These are phyloP conservation scores for Antechinus stuartii DNA, from an alignment of 2,113 vertebrate genomes.

Conservation along the genomic window DNA sequence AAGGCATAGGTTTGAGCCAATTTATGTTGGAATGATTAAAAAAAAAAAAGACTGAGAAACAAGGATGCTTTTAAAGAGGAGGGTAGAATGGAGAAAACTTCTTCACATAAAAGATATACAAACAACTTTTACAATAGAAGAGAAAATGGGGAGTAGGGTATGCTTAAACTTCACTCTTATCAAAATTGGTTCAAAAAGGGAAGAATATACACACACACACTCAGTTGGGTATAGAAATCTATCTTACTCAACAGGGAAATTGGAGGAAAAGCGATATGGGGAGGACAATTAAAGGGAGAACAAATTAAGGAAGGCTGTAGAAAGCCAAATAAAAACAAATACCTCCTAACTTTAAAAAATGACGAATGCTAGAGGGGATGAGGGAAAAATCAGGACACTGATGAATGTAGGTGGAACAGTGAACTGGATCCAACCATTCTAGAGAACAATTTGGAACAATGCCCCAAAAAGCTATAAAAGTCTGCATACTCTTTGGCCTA, in stretches of 20 bases:
- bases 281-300: background rate
- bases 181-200: background rate
- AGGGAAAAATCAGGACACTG: background rate
- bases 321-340: background rate
- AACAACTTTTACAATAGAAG: too few species aligned
- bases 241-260: background rate
- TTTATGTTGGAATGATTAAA: background rate
- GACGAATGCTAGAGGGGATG: background rate
- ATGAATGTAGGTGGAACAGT: background rate
- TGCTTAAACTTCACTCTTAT: background rate
- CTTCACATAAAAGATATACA: too few species aligned
- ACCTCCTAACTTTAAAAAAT: background rate
- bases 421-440: background rate
- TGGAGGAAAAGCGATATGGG: background rate
- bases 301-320: background rate
- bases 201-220: background rate
- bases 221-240: background rate
- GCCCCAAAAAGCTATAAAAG: background rate
- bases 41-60: background rate
- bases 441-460: background rate
- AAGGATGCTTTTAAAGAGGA: background rate
- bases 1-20: background rate
- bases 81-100: background rate
- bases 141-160: background rate
- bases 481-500: background rate